These are phyloP conservation scores for Xyrichtys novacula DNA, from an alignment of 2,797 vertebrate species.

Conservation along the genomic window DNA sequence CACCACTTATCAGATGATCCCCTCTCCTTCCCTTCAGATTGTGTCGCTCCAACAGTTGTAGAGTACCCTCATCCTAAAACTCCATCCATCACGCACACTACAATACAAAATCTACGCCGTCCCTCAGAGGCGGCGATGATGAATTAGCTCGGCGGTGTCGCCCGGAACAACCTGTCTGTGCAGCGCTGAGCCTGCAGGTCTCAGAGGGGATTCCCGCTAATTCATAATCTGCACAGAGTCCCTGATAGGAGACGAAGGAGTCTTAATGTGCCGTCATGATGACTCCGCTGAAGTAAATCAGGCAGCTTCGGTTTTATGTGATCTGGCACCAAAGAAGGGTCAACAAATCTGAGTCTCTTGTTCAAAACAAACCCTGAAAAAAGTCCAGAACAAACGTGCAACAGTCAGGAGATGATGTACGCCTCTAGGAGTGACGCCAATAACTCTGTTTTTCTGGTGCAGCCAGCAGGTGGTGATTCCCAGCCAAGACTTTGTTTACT, in stretches of 20 bases:
- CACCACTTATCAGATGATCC: background rate
- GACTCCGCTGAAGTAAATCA: background rate
- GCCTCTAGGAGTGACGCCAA: too few species aligned
- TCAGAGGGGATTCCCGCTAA: slow-evolving; percentile 4
- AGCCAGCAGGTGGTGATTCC: too few species aligned
- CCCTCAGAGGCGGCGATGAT: slow-evolving; percentile 39
- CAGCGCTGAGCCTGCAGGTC: slow-evolving; percentile 20
- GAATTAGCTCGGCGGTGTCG: slow-evolving; percentile 17
- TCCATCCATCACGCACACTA: slow-evolving; percentile 5
- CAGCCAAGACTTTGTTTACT: too few species aligned
- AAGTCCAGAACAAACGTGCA: too few species aligned
- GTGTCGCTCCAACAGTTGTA: too few species aligned
- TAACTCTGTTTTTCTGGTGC: too few species aligned
- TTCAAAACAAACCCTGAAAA: too few species aligned
- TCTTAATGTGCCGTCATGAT: background rate
- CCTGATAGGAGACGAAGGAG: background rate
- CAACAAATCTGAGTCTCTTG: too few species aligned
- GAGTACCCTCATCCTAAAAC: slow-evolving; percentile 22
- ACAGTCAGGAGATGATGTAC: too few species aligned
- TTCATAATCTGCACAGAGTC: background rate
- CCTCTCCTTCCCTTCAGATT: background rate
- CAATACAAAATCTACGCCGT: slow-evolving; percentile 18
- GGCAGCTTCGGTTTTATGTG: background rate
- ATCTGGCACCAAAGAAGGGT: too few species aligned
- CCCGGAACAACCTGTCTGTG: slow-evolving; percentile 8